Percentiles rank a stretch among this genome's conserved stretches.
Evolutionary conservation across 2,888 invertebrate species (phyloP).

Genomic region (Salpingus planirostris): DNA sequence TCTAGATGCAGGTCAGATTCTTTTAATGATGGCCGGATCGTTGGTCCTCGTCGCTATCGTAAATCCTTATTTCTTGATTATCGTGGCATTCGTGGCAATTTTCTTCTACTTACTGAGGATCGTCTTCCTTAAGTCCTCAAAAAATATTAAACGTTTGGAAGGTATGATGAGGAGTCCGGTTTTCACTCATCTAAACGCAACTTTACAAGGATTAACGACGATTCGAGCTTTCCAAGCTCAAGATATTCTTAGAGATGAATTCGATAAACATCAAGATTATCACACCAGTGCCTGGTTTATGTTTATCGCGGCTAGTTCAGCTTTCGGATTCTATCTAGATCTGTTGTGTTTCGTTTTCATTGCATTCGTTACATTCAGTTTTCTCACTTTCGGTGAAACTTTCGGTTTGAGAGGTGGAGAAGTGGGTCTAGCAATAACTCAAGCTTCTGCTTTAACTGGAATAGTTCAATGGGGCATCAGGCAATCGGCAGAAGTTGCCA

Average conservation of each 20-base stretch:
- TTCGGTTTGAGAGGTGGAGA: conserved; percentile 44
- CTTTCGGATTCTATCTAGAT: conserved; percentile 59
- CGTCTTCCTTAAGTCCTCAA: conserved; percentile 58
- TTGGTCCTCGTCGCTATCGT: conserved; percentile 48
- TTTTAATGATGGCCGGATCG: conserved; percentile 44
- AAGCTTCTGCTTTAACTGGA: conserved; percentile 51
- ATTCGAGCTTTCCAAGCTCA: conserved; percentile 70
- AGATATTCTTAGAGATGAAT: conserved; percentile 49
- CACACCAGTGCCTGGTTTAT: conserved; percentile 62
- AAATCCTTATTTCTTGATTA: conserved; percentile 44
- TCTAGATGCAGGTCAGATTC: conserved; percentile 50
- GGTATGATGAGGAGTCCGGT: conserved; percentile 74
- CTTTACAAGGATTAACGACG: conserved; percentile 69
- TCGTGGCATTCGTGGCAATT: conserved; percentile 47
- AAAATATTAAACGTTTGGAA: conserved; percentile 61
- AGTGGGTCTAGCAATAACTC: conserved; percentile 58
- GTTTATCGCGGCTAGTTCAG: conserved; percentile 54
- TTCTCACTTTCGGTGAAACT: conserved; percentile 42
- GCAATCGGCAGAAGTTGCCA: conserved; percentile 73
- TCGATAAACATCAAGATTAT: conserved; percentile 50
- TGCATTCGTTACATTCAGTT: conserved; percentile 56
- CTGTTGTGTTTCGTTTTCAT: conserved; percentile 55
- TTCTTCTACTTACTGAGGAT: conserved; percentile 54
- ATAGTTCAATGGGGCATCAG: conserved; percentile 72
- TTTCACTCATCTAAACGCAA: conserved; percentile 71